phyloP scores from a whole-genome alignment of 2,888 invertebrate genomes.

The Oxyscelio sp. region DNA sequence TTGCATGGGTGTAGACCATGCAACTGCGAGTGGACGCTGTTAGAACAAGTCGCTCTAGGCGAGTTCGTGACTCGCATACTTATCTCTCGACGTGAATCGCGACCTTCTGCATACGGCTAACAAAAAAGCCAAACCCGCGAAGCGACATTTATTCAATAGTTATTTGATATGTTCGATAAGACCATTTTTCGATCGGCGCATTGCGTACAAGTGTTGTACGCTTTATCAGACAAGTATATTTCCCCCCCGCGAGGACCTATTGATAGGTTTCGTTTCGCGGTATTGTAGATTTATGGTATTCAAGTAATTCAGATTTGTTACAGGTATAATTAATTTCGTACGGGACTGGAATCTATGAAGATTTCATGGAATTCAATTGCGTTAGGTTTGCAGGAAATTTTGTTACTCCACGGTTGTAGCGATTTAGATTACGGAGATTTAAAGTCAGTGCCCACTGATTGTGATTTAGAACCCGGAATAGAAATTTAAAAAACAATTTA shows the following conservation, averaged over 20 bases:
- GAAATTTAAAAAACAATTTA: no score
- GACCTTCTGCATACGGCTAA: constrained; percentile 62
- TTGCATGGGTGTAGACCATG: constrained; percentile 45
- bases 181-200: constrained; percentile 41
- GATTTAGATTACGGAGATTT: constrained; percentile 5
- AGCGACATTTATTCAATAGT: constrained; percentile 71
- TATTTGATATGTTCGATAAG: constrained; percentile 63
- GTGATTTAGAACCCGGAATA: no score
- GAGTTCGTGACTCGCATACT: constrained; percentile 76
- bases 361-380: constrained; percentile 48
- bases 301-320: constrained; percentile 45
- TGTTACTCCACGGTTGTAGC: constrained; percentile 7
- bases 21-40: constrained; percentile 40
- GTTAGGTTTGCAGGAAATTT: constrained; percentile 12
- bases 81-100: constrained; percentile 69
- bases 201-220: constrained; percentile 39
- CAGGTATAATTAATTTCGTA: constrained; percentile 41
- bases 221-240: constrained; percentile 47
- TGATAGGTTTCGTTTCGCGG: constrained; percentile 12
- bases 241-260: not conserved
- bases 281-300: constrained; percentile 39
- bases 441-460: constrained; percentile 23
- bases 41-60: constrained; percentile 73
- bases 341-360: constrained; percentile 34
- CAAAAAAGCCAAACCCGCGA: constrained; percentile 63